These are phyloP conservation scores for Pionites leucogaster DNA, from an alignment of 2,113 vertebrate species.

Conservation along the genomic window DNA sequence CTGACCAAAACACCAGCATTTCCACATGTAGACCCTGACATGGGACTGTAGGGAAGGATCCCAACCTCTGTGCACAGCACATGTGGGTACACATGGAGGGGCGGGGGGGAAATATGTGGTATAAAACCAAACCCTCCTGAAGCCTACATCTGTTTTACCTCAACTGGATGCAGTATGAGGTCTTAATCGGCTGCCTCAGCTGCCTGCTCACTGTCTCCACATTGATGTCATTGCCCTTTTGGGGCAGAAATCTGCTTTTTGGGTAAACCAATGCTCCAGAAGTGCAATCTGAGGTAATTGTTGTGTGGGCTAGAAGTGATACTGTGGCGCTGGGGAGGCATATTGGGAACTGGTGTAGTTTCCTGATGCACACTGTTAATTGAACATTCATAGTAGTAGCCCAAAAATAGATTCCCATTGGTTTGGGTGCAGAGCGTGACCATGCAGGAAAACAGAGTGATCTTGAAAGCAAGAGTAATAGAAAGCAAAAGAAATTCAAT, in stretches of 20 bases:
- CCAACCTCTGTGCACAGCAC: not conserved
- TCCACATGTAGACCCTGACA: not conserved
- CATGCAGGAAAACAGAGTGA: not conserved
- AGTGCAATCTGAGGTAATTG: fast-evolving
- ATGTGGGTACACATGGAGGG: not conserved
- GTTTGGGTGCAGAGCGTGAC: fast-evolving
- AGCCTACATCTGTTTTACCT: not conserved
- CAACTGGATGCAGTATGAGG: not conserved
- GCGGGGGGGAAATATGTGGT: not conserved
- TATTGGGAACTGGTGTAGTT: fast-evolving
- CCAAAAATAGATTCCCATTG: not conserved
- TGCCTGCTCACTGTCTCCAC: not conserved
- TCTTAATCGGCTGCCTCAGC: not conserved
- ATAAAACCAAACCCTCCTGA: not conserved
- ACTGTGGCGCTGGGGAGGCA: not conserved
- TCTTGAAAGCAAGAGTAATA: not conserved
- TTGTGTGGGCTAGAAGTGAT: not conserved
- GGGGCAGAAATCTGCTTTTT: not conserved
- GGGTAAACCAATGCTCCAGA: not conserved
- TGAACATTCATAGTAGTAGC: not conserved
- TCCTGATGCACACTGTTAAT: not conserved
- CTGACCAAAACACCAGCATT: not conserved
- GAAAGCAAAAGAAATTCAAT: not conserved
- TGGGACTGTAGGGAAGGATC: not conserved
- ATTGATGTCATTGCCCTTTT: not conserved